Evolutionary conservation across 37 sponge, comb jelly and placozoan genomes (phyloP), one percentile per base, ranked within the genome.

Genomic region (Diacarnus erythraeanus): DNA sequence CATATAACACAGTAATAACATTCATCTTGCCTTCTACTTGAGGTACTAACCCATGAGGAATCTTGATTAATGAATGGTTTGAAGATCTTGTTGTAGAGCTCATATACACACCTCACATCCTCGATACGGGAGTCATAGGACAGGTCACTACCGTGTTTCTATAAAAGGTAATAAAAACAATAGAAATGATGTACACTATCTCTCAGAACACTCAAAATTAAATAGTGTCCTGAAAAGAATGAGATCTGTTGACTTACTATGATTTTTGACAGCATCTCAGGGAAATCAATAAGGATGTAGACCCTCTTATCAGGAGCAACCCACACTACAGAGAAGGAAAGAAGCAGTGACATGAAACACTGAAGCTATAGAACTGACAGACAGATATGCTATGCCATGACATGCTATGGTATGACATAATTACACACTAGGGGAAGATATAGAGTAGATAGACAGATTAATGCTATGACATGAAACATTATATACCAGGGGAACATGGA

Each of bases 261-360:
- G 42, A 56, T 57, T 81, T 71, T 81, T 37, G 29, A 29, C 27
- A 82, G 54, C 56, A 82, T 36, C 54, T 59, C 75, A 23, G 66
- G 74, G 54, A 79, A 86, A 69, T 86, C 86, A 0, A 79, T 15
- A 1, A 65, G 66, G 0, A 86, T 57, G 56, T 86, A 79, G 43
- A 78, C 85, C 33, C 51, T 33, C 63, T 43, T 30, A 23, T 78
- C 51, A 22, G 38, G 57, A 33, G 72, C 72, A 27, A 85, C 78
- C 78, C 78, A 82, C 42, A 82, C 83, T 82, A 59, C 2, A 71
- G 26, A 18, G 26, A 27, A 21, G 38, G 0, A 47, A 47, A 47
- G 51, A 47, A 12, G 12, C 10, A 47, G 51, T 47, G 51, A 47
- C 51, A 47, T 12, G 12, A 15, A 47, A 18, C 18, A 12, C 12